Conservation (phyloP, 1,140 invertebrate species). For the Eupeodes corollae region DNA sequence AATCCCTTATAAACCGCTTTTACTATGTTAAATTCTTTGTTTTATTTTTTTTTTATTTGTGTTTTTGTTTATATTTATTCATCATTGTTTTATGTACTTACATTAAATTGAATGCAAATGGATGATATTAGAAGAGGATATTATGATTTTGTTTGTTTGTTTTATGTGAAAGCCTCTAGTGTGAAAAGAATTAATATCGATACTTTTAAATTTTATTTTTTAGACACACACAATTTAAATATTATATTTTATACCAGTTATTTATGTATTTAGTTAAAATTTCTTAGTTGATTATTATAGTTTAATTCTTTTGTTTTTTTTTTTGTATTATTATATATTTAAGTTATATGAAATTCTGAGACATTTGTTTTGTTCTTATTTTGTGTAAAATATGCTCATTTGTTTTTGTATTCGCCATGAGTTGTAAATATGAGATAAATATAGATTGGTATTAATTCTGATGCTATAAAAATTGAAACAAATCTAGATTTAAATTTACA, state of each 20-base stretch:
- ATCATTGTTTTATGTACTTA: neutral
- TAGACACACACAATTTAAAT: neutral
- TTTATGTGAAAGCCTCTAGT: neutral
- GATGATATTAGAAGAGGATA: neutral
- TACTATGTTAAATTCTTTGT: neutral
- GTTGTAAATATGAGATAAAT: neutral
- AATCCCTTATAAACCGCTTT: neutral
- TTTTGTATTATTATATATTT: neutral
- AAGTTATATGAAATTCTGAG: too few species aligned
- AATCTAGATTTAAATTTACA: too few species aligned
- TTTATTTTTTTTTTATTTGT: constrained; percentile 4
- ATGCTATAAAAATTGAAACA: too few species aligned
- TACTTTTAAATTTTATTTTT: too few species aligned
- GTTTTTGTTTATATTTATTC: constrained; percentile 2
- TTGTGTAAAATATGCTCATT: too few species aligned
- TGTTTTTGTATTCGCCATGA: neutral
- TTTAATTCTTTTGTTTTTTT: constrained; percentile 4
- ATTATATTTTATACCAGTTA: constrained; percentile 12
- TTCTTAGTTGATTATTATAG: constrained; percentile 1
- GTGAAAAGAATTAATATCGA: neutral
- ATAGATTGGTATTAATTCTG: neutral
- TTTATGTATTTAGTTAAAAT: constrained; percentile 12
- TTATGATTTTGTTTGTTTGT: neutral
- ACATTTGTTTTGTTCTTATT: too few species aligned
- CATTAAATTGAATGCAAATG: neutral